Evolutionary conservation across 2,113 vertebrate genomes (phyloP).

Genomic region (Salvelinus namaycush): DNA sequence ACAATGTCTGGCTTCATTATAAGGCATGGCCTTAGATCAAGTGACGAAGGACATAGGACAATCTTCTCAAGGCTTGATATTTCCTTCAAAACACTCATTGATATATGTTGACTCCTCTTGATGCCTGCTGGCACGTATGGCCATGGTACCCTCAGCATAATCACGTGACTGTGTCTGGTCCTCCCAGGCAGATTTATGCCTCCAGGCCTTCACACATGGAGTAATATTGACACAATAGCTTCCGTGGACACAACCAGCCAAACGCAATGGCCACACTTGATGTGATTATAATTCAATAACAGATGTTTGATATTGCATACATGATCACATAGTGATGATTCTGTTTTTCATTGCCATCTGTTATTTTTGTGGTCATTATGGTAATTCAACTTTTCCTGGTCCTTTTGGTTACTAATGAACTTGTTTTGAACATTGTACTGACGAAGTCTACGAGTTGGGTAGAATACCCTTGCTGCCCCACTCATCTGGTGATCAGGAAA

Average conservation of each 20-base stretch:
- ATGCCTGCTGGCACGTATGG: too few species aligned
- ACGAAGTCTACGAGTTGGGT: neutral
- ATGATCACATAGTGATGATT: conserved; percentile 26
- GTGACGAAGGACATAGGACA: too few species aligned
- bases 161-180: neutral
- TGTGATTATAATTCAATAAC: conserved; percentile 19
- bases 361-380: neutral
- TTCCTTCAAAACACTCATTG: too few species aligned
- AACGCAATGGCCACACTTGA: conserved; percentile 18
- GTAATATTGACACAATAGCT: conserved; percentile 50
- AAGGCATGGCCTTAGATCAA: too few species aligned
- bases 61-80: too few species aligned
- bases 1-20: too few species aligned
- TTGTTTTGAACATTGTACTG: too few species aligned
- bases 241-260: conserved; percentile 26
- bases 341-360: conserved; percentile 26
- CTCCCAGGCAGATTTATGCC: conserved; percentile 18
- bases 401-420: neutral
- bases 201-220: conserved; percentile 3
- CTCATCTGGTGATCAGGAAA: neutral
- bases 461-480: neutral
- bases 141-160: too few species aligned
- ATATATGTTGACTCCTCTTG: too few species aligned
- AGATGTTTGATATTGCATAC: conserved; percentile 42
- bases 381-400: neutral